These are phyloP conservation scores for Pseudomyrmex dendroicus DNA, from an alignment of 1,140 invertebrate genomes.

Conservation along the genomic window DNA sequence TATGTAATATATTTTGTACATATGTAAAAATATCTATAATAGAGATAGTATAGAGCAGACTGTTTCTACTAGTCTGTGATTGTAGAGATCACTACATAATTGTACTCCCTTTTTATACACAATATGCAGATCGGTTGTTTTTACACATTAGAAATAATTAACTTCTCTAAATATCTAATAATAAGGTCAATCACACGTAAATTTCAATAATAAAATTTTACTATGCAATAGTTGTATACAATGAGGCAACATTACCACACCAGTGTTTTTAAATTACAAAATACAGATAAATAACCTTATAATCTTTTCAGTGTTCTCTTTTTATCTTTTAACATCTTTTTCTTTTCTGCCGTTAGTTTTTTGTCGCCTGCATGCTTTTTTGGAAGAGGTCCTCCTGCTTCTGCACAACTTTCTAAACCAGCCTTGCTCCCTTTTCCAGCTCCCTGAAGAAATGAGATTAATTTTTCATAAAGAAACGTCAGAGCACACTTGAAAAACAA, in stretches of 20 bases:
- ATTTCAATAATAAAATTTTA: conserved; percentile 77
- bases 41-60: conserved; percentile 57
- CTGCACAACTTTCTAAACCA: conserved; percentile 78
- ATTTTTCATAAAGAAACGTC: not conserved
- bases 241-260: conserved; percentile 74
- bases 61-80: conserved; percentile 54
- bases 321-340: conserved; percentile 93
- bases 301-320: conserved; percentile 95
- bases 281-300: conserved; percentile 86
- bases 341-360: conserved; percentile 91
- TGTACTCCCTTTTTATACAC: conserved; percentile 67
- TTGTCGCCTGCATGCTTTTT: conserved; percentile 94
- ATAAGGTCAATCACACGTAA: conserved; percentile 70
- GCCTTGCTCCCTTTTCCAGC: conserved; percentile 81
- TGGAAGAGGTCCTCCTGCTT: conserved; percentile 89
- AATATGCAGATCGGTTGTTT: conserved; percentile 52
- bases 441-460: conserved; percentile 69
- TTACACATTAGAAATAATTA: conserved; percentile 69
- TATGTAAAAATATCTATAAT: conserved; percentile 76
- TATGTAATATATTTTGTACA: conserved; percentile 70
- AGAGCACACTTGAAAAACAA: not conserved
- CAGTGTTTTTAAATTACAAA: conserved; percentile 75
- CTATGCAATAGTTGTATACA: conserved; percentile 76
- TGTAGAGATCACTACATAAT: conserved; percentile 68
- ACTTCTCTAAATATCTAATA: conserved; percentile 74